Percentiles rank a stretch among this genome's conserved stretches.
These are phyloP conservation scores for Chloropsis cyanopogon DNA, from an alignment of 2,113 vertebrate species.

Conservation along the genomic window DNA sequence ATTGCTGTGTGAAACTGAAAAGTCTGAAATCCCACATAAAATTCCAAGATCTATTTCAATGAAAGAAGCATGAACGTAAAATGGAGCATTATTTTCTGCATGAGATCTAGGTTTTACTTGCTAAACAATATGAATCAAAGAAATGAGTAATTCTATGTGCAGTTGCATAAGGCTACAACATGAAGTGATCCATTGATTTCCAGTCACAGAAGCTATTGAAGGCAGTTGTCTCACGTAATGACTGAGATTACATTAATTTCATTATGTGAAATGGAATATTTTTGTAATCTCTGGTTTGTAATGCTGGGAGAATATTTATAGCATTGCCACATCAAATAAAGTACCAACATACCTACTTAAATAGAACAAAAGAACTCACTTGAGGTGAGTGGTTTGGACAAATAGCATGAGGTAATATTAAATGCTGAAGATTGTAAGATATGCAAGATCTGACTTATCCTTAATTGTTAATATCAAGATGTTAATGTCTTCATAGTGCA, in stretches of 20 bases:
- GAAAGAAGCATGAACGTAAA: neutral
- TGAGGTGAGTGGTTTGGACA: neutral
- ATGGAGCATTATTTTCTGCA: neutral
- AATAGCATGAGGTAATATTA: neutral
- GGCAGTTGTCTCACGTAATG: neutral
- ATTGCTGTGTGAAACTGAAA: neutral
- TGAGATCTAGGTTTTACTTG: neutral
- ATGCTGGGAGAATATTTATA: neutral
- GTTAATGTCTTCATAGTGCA: neutral
- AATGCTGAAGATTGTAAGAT: neutral
- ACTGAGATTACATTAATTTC: neutral
- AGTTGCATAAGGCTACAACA: neutral
- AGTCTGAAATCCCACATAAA: neutral
- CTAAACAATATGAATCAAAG: neutral
- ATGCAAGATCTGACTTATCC: constrained; percentile 18
- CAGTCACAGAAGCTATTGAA: neutral
- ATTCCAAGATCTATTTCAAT: neutral
- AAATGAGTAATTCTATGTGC: neutral
- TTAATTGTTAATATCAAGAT: neutral
- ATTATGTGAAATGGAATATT: neutral
- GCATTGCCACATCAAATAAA: neutral
- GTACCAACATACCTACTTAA: neutral
- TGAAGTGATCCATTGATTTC: neutral
- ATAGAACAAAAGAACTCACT: neutral
- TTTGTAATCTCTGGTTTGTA: neutral